Evolutionary conservation across 2,797 vertebrate genomes (phyloP).

Genomic region (Karalla daura): DNA sequence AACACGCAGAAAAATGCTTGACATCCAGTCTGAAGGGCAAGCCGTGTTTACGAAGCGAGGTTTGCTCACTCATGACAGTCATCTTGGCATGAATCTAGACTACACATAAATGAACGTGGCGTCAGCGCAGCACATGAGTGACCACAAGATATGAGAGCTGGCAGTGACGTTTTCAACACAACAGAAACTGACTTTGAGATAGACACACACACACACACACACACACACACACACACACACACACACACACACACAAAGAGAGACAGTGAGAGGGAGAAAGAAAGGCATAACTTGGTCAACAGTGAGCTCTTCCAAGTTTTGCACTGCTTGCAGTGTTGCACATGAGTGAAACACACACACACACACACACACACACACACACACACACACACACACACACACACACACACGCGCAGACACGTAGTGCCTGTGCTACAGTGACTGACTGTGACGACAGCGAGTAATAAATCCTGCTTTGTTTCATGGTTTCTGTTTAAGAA

Average conservation of each 20-base stretch:
- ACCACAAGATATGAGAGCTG: slow-evolving; percentile 27
- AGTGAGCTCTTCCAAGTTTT: slow-evolving; percentile 36
- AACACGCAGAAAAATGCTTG: slow-evolving; percentile 20
- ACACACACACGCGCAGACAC: not conserved
- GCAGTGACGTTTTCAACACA: slow-evolving; percentile 53
- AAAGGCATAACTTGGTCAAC: slow-evolving; percentile 46
- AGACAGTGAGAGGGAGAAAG: not conserved
- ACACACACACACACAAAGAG: slow-evolving; percentile 3
- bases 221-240: not conserved
- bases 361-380: slow-evolving; percentile 2
- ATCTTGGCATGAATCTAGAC: slow-evolving; percentile 19
- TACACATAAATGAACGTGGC: slow-evolving; percentile 31
- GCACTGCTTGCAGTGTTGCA: slow-evolving; percentile 14
- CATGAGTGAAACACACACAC: slow-evolving; percentile 13
- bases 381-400: slow-evolving; percentile 5
- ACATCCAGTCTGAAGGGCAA: slow-evolving; percentile 14
- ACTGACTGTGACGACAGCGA: slow-evolving; percentile 26
- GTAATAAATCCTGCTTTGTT: slow-evolving; percentile 62
- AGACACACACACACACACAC: not conserved
- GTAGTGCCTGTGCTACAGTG: slow-evolving; percentile 10
- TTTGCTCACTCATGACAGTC: slow-evolving; percentile 27
- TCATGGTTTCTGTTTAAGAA: slow-evolving; percentile 45
- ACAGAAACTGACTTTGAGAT: slow-evolving; percentile 39
- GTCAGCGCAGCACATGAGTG: slow-evolving; percentile 47
- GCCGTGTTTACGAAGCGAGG: slow-evolving; percentile 33